phyloP scores from a whole-genome alignment of 2,888 invertebrate genomes.

The Chrysodeixis includens region DNA sequence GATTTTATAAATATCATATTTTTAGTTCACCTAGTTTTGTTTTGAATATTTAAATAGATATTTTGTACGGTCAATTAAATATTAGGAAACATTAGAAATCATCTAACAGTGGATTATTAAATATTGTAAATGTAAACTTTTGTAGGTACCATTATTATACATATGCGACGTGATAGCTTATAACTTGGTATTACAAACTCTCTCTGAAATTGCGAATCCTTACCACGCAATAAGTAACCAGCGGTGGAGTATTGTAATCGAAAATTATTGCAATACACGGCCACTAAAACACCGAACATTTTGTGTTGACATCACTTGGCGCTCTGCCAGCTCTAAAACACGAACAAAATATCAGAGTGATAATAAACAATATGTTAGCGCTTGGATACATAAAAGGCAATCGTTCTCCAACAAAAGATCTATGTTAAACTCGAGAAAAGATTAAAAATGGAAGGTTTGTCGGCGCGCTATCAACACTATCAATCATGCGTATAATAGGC shows the following conservation, averaged over 20 bases:
- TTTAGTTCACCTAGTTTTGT: too few species aligned
- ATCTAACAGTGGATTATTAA: too few species aligned
- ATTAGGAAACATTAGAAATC: too few species aligned
- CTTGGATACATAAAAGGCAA: constrained; percentile 54
- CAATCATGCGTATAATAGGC: constrained; percentile 85
- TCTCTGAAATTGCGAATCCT: neutral
- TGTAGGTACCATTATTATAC: too few species aligned
- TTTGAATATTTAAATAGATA: too few species aligned
- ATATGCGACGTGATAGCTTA: too few species aligned
- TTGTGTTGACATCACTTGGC: constrained; percentile 48
- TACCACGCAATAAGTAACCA: constrained; percentile 17
- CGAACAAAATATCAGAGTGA: constrained; percentile 53
- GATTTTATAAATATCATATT: neutral
- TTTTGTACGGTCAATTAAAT: too few species aligned
- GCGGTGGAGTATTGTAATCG: constrained; percentile 27
- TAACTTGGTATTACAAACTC: neutral
- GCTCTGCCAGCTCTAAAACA: constrained; percentile 40
- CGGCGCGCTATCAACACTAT: constrained; percentile 80
- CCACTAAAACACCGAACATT: constrained; percentile 43
- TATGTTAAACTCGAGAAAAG: constrained; percentile 68
- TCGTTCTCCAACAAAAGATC: constrained; percentile 60
- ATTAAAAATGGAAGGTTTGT: constrained; percentile 79
- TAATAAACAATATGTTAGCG: constrained; percentile 45
- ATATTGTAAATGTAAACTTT: too few species aligned
- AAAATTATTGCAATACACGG: constrained; percentile 39